Conservation (phyloP, 1,140 invertebrate species). For the Mamestra configurata region DNA sequence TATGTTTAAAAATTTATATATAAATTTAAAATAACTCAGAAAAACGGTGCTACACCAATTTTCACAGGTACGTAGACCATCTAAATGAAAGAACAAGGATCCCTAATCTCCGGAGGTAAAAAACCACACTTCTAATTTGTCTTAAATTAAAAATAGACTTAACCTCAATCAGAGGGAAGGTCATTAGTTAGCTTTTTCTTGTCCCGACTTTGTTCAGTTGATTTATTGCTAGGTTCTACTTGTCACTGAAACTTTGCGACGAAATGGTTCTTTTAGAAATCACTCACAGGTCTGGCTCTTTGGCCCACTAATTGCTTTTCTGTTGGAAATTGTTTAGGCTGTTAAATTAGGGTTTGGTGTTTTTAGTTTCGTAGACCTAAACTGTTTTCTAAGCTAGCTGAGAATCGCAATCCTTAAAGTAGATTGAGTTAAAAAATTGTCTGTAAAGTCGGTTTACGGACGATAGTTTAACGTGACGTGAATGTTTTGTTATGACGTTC, state of each 20-base stretch:
- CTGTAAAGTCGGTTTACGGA: too few relatives aligned
- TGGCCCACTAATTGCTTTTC: slow-evolving; percentile 25
- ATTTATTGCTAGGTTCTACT: slow-evolving; percentile 28
- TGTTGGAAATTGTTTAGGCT: slow-evolving; percentile 4
- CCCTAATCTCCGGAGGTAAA: neutral
- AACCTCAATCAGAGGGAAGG: slow-evolving; percentile 42
- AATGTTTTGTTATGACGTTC: too few relatives aligned
- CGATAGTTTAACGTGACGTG: too few relatives aligned
- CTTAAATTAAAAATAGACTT: slow-evolving; percentile 38
- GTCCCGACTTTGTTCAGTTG: slow-evolving; percentile 41
- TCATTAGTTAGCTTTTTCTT: slow-evolving; percentile 47
- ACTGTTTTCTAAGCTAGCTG: too few relatives aligned
- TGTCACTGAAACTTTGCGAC: slow-evolving; percentile 13
- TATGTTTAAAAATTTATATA: too few relatives aligned
- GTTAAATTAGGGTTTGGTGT: neutral
- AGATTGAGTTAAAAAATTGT: too few relatives aligned
- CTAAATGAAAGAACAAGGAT: neutral
- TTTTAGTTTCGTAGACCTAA: neutral
- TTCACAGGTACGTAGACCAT: neutral
- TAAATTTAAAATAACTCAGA: too few relatives aligned
- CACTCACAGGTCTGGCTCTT: slow-evolving; percentile 10
- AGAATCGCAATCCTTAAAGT: too few relatives aligned
- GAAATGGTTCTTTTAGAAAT: slow-evolving; percentile 35
- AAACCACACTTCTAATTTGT: neutral
- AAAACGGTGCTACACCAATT: too few relatives aligned